phyloP scores from a whole-genome alignment of 2,888 invertebrate genomes.

The Zhuqinia jingwanae region DNA sequence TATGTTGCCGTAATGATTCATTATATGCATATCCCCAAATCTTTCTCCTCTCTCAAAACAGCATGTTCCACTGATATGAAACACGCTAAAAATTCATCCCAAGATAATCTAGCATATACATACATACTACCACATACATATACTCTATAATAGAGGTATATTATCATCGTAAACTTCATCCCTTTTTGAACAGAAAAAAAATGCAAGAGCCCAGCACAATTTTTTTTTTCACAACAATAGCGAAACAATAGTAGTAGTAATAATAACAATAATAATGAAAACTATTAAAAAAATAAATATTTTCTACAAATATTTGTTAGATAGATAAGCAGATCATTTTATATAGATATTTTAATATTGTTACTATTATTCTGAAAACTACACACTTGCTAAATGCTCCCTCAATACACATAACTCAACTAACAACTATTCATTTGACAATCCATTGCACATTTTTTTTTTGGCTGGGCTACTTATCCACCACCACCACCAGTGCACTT shows the following conservation, averaged over 20 bases:
- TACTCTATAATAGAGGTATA: not conserved
- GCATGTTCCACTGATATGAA: not conserved
- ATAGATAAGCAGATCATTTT: not conserved
- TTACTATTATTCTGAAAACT: no score
- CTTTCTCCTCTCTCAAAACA: no score
- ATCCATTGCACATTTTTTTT: not conserved
- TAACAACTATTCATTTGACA: no score
- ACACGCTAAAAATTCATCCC: not conserved
- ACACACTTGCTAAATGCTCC: not conserved
- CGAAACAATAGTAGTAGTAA: not conserved
- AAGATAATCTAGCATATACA: not conserved
- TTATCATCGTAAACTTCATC: not conserved
- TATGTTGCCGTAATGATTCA: conserved; percentile 40
- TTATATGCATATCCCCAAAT: not conserved
- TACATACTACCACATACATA: not conserved
- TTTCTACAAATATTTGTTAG: not conserved
- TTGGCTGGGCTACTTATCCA: conserved; percentile 7
- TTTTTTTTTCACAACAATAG: conserved; percentile 8
- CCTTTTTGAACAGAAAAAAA: conserved; percentile 14
- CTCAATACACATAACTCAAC: conserved; percentile 13
- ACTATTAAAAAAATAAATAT: not conserved
- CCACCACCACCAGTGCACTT: no score
- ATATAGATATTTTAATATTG: no score
- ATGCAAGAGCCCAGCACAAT: conserved; percentile 33
- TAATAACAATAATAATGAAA: no score